These are phyloP conservation scores for Magallana ariakensis DNA, from an alignment of 1,140 invertebrate genomes.

Conservation along the genomic window DNA sequence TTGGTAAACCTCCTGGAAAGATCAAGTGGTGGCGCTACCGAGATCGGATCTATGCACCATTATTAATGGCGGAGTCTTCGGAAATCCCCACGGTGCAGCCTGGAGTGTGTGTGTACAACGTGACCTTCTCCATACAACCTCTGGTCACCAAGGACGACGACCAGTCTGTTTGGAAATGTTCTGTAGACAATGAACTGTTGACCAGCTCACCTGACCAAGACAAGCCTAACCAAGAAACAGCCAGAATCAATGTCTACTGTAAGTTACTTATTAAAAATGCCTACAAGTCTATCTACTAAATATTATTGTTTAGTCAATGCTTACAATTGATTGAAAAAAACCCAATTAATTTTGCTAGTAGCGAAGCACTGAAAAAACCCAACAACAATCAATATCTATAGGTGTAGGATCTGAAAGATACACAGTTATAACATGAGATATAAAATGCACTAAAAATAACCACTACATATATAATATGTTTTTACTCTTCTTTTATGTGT, in stretches of 20 bases:
- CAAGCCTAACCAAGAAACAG: neutral
- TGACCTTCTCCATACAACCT: neutral
- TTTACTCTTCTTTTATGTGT: no score
- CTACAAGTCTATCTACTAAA: no score
- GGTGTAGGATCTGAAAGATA: no score
- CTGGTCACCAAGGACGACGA: neutral
- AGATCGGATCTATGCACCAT: neutral
- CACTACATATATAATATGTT: no score
- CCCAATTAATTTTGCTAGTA: no score
- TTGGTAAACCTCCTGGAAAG: conserved; percentile 22
- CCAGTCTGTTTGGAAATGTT: conserved; percentile 9
- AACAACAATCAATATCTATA: no score
- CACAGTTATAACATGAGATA: no score
- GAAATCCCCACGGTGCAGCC: neutral
- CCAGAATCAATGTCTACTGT: conserved; percentile 27
- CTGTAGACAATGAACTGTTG: conserved; percentile 34
- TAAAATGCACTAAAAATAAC: no score
- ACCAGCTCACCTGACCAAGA: neutral
- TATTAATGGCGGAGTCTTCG: neutral
- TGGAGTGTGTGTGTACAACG: neutral
- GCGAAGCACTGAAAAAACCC: no score
- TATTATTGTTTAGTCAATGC: no score
- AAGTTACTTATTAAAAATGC: neutral
- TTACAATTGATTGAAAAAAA: no score
- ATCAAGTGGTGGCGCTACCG: conserved; percentile 30